Evolutionary conservation across 2,888 invertebrate genomes (phyloP).

Genomic region (Cephonodes hylas): DNA sequence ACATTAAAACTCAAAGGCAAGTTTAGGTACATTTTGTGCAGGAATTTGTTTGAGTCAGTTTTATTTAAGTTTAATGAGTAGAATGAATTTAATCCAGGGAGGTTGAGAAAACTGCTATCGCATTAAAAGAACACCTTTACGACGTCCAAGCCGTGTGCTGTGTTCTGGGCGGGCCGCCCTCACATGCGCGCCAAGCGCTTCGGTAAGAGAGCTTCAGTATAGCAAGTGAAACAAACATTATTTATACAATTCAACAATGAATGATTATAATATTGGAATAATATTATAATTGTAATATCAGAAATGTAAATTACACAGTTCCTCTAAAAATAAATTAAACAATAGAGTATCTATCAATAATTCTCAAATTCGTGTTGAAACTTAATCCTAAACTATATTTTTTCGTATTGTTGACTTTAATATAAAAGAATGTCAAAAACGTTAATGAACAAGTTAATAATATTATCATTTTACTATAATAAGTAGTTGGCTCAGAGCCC

Average conservation of each 20-base stretch:
- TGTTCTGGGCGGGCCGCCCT: constrained; percentile 65
- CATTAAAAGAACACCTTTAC: constrained; percentile 36
- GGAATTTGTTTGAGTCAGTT: constrained; percentile 9
- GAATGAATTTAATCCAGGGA: constrained; percentile 17
- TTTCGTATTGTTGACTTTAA: too few relatives aligned
- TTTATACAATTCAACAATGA: background rate
- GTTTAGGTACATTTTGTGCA: background rate
- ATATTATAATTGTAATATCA: too few relatives aligned
- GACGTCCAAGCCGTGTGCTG: constrained; percentile 22
- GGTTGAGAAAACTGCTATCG: constrained; percentile 24
- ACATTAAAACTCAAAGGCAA: background rate
- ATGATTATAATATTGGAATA: background rate
- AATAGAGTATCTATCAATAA: too few relatives aligned
- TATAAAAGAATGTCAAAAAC: too few relatives aligned
- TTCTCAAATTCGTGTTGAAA: too few relatives aligned
- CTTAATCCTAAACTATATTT: too few relatives aligned
- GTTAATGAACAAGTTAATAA: too few relatives aligned
- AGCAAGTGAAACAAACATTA: background rate
- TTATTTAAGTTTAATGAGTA: constrained; percentile 13
- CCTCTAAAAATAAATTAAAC: too few relatives aligned
- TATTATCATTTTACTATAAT: too few relatives aligned
- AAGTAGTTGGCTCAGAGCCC: too few relatives aligned
- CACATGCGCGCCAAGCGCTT: constrained; percentile 35
- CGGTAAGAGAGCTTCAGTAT: constrained; percentile 3
- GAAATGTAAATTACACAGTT: too few relatives aligned